Base-by-base conservation (phyloP, 2,113 vertebrate species). In the Clupea harengus region DNA sequence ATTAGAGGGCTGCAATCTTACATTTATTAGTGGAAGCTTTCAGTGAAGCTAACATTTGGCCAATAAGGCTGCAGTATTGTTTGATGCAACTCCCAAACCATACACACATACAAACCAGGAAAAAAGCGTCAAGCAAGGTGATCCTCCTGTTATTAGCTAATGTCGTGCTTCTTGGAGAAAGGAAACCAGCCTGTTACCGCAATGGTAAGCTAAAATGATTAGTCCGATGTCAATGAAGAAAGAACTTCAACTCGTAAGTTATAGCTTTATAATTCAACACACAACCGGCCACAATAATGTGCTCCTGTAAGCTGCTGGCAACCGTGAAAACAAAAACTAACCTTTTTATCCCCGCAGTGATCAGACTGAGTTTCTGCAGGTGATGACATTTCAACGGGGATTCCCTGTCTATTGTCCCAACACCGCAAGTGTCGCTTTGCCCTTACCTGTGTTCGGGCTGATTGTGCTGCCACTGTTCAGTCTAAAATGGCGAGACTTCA, bases 381-480 rank as follows among this genome's bases (percentile, higher is more conserved):
- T 60, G 57, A 60, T 60, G 57, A 60, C 57, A 60, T 60, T 60
- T 60, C 57, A 60, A 60, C 57, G 57, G 57, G 57, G 22, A 60
- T 4, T 7, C 57, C 20, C 57, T 22, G 20, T 1, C 3, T 22
- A 22, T 60, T n/a, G 57, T 60, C 57, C 57, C 22, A 60, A 8
- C 57, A 60, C 57, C 22, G 57, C 20, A 60, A 60, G 57, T 54
- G 50, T 60, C 22, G 57, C 20, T 5, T 60, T 60, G 57, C 57
- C 57, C 57, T 60, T 8, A 60, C 57, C 57, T 60, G 57, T 60
- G 57, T 60, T n/a, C 22, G n/a, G 57, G 57, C 22, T 15, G 50
- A 54, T 4, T 22, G 6, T n/a, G 22, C 57, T 60, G 57, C 57
- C 9, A 8, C 20, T 60, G 57, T n/a, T 60, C 4, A 60, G 57